Percentiles rank a stretch among this genome's conserved stretches.
Conservation (phyloP, 1,140 invertebrate genomes). For the Drepana arcuata region DNA sequence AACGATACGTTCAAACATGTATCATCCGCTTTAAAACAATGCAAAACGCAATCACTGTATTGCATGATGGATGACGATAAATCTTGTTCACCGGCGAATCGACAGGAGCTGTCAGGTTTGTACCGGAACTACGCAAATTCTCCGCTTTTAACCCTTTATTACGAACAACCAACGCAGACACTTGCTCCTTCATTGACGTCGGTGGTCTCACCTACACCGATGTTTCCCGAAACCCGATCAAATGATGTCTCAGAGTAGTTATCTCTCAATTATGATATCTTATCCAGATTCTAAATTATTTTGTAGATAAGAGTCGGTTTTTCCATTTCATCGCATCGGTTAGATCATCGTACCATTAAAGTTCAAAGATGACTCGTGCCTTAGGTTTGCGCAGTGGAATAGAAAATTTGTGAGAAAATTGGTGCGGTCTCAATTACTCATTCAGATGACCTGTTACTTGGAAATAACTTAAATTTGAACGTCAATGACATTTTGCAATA, state of each 20-base stretch:
- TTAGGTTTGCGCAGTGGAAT: slow-evolving; percentile 45
- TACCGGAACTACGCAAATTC: slow-evolving; percentile 29
- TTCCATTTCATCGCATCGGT: too few species aligned
- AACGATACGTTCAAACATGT: too few species aligned
- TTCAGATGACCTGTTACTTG: slow-evolving; percentile 28
- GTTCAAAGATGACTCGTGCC: slow-evolving; percentile 48
- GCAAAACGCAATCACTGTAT: too few species aligned
- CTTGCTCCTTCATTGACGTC: slow-evolving; percentile 12
- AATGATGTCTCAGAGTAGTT: too few species aligned
- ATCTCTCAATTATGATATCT: too few species aligned
- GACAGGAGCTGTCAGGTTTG: too few species aligned
- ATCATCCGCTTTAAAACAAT: too few species aligned
- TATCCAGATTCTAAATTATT: too few species aligned
- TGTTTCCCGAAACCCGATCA: not conserved
- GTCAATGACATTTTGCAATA: slow-evolving; percentile 43
- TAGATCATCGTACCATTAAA: slow-evolving; percentile 21
- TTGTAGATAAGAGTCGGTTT: too few species aligned
- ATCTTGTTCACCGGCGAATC: too few species aligned
- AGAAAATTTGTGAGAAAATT: slow-evolving; percentile 54
- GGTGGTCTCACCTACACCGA: slow-evolving; percentile 21
- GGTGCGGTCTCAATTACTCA: slow-evolving; percentile 38
- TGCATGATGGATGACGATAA: too few species aligned
- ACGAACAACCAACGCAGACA: slow-evolving; percentile 7
- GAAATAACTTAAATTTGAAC: slow-evolving; percentile 32
- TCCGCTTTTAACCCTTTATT: slow-evolving; percentile 24